A percentile compares a stretch with the other conserved stretches of the same genome.
These are phyloP conservation scores for Psittacula derbiana DNA, from an alignment of 2,797 vertebrate genomes.

Conservation along the genomic window DNA sequence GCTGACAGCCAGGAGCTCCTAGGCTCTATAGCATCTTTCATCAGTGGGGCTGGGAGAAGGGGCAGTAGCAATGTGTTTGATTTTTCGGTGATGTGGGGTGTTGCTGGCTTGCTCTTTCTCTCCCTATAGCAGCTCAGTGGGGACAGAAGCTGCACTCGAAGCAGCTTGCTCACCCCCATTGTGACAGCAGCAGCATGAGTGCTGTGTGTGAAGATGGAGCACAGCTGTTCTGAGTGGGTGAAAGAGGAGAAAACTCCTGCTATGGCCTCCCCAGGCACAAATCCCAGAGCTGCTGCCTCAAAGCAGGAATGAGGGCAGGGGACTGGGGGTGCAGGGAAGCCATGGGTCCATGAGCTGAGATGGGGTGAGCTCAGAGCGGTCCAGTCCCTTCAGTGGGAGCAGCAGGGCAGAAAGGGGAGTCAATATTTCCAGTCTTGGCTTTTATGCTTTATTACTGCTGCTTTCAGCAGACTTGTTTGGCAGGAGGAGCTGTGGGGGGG, in stretches of 20 bases:
- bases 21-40: background rate
- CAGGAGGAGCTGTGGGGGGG: background rate
- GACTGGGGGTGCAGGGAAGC: accelerated
- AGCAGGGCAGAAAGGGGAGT: background rate
- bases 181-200: background rate
- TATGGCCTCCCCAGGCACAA: accelerated
- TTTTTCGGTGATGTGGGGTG: background rate
- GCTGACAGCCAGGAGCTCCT: background rate
- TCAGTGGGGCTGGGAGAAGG: background rate
- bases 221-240: background rate
- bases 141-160: accelerated
- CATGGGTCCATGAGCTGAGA: background rate
- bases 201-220: background rate
- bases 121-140: background rate
- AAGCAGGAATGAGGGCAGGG: background rate
- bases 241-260: background rate
- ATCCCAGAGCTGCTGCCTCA: background rate
- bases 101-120: background rate
- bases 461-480: constrained; percentile 4
- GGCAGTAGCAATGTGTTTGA: background rate
- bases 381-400: background rate
- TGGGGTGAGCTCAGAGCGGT: background rate
- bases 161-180: background rate
- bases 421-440: background rate
- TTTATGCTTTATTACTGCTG: background rate